Evolutionary conservation across 2,113 vertebrate genomes (phyloP).

Genomic region (Gila orcuttii): DNA sequence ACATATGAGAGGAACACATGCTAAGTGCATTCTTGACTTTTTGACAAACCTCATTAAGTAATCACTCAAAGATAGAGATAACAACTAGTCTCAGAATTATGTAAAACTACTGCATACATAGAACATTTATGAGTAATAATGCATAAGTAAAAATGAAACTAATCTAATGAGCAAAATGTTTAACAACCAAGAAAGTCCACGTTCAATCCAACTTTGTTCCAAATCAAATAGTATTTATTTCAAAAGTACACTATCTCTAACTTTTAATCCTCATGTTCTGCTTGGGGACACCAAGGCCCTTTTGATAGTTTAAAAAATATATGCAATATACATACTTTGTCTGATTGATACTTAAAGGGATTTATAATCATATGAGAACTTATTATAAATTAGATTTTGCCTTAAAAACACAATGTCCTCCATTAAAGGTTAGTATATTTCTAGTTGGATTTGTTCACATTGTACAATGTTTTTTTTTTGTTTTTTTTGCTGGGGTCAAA

Average conservation of each 20-base stretch:
- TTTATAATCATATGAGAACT: neutral
- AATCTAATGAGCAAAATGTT: neutral
- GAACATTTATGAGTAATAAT: neutral
- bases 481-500: too few species aligned
- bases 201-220: neutral
- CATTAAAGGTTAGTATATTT: neutral
- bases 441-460: too few species aligned
- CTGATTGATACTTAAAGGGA: neutral
- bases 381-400: neutral
- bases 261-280: neutral
- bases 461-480: too few species aligned
- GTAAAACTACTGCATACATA: neutral
- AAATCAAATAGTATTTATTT: neutral
- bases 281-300: neutral
- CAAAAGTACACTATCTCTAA: neutral
- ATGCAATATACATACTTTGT: neutral
- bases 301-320: neutral
- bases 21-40: neutral
- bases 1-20: neutral
- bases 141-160: neutral
- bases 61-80: slow-evolving; percentile 11
- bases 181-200: neutral
- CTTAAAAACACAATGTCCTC: neutral
- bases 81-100: neutral
- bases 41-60: neutral